These are phyloP conservation scores for Drosophila suzukii DNA, from an alignment of 1,140 invertebrate species.

Conservation along the genomic window DNA sequence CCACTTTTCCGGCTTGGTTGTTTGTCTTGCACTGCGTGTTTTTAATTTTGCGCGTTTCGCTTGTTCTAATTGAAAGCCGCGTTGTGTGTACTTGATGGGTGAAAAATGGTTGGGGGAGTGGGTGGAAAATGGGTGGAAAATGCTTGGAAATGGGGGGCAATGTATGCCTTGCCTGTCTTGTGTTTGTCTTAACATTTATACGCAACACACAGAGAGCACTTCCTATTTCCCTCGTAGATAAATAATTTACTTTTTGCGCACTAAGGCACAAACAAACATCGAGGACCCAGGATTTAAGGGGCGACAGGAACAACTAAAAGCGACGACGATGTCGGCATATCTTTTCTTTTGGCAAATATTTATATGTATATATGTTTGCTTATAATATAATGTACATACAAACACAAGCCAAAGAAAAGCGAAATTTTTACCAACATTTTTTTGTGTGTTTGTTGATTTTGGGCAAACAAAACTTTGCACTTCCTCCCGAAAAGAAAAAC, in stretches of 20 bases:
- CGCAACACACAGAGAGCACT: slow-evolving; percentile 37
- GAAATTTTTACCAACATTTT: slow-evolving; percentile 59
- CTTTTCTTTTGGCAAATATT: slow-evolving; percentile 71
- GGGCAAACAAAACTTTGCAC: slow-evolving; percentile 76
- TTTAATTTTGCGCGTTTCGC: slow-evolving; percentile 82
- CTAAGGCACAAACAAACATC: slow-evolving; percentile 76
- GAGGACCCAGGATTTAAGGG: slow-evolving; percentile 15
- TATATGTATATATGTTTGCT: slow-evolving; percentile 75
- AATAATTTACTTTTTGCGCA: slow-evolving; percentile 82
- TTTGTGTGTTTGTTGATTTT: slow-evolving; percentile 75
- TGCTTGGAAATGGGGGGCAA: slow-evolving; percentile 6
- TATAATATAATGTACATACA: slow-evolving; percentile 71
- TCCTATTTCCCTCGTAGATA: slow-evolving; percentile 77
- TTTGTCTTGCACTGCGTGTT: slow-evolving; percentile 81
- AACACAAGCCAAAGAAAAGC: slow-evolving; percentile 6
- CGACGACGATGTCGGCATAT: slow-evolving; percentile 66
- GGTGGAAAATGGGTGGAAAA: not conserved
- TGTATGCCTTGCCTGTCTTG: slow-evolving; percentile 56
- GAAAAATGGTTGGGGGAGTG: not conserved
- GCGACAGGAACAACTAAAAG: slow-evolving; percentile 45
- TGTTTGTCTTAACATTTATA: slow-evolving; percentile 80
- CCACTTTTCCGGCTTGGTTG: slow-evolving; percentile 30
- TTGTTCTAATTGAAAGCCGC: slow-evolving; percentile 81
- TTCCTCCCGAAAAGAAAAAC: slow-evolving; percentile 36
- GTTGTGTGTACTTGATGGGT: slow-evolving; percentile 59